A percentile compares a stretch with the other conserved stretches of the same genome.
phyloP scores from a whole-genome alignment of 2,888 invertebrate genomes.

The Camponotus fellah region DNA sequence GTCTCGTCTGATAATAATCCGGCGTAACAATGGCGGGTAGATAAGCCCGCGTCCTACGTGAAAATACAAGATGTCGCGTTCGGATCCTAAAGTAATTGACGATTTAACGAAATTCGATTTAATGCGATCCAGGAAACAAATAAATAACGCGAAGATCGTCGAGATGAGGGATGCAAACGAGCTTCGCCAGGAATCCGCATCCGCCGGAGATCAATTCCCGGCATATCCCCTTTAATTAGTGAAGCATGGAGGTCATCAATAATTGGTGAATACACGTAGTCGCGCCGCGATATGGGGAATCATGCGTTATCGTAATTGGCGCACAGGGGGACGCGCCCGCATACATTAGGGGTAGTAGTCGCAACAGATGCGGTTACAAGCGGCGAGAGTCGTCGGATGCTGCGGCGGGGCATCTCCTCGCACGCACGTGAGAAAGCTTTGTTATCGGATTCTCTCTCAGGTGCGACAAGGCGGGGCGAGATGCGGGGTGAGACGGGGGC shows the following conservation, averaged over 20 bases:
- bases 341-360: conserved; percentile 38
- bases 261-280: conserved; percentile 22
- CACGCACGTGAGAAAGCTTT: conserved; percentile 36
- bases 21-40: neutral
- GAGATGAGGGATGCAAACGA: too few species aligned
- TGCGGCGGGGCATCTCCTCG: neutral
- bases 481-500: neutral
- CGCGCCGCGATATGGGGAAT: conserved; percentile 40
- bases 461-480: neutral
- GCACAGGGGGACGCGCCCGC: conserved; percentile 17
- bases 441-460: conserved; percentile 32
- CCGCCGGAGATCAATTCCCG: neutral
- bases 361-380: conserved; percentile 42
- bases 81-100: neutral
- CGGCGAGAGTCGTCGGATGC: neutral
- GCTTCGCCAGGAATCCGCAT: neutral
- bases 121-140: too few species aligned
- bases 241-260: conserved; percentile 24
- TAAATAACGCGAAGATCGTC: too few species aligned
- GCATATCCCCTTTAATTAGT: conserved; percentile 43
- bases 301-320: conserved; percentile 51
- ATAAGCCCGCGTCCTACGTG: neutral
- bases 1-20: conserved; percentile 14
- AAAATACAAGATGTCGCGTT: neutral
- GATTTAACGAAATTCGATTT: too few species aligned